A percentile compares a stretch with the other conserved stretches of the same genome.
Conservation (phyloP, 1,140 invertebrate genomes). For the Polyergus mexicanus region DNA sequence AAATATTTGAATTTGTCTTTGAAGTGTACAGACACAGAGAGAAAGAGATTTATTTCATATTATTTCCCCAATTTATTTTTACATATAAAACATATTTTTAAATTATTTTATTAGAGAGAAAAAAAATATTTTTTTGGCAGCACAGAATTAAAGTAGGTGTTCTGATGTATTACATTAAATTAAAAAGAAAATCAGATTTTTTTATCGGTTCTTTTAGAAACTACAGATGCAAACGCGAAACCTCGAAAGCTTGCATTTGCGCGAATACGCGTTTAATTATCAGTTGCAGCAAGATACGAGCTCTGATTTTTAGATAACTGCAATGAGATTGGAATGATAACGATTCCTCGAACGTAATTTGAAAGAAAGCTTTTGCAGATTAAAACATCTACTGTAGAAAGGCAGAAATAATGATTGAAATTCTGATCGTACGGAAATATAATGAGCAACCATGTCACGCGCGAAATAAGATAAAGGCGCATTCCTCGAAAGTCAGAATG, state of each 20-base stretch:
- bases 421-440: not conserved
- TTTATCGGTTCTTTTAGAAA: too few species aligned
- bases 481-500: not conserved
- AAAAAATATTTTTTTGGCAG: not conserved
- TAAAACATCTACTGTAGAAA: not conserved
- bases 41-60: not conserved
- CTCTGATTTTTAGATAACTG: not conserved
- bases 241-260: not conserved
- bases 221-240: not conserved
- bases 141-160: not conserved
- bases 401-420: not conserved
- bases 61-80: not conserved
- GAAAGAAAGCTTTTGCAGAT: not conserved
- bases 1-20: not conserved
- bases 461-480: not conserved
- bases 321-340: not conserved
- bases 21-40: not conserved
- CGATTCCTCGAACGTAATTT: not conserved
- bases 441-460: not conserved
- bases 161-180: not conserved
- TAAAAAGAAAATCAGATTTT: constrained; percentile 29
- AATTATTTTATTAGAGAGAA: not conserved
- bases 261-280: not conserved
- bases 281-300: not conserved
- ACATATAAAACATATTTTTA: not conserved